Evolutionary conservation across 1,140 invertebrate genomes (phyloP).

Genomic region (Phenacoccus solenopsis): DNA sequence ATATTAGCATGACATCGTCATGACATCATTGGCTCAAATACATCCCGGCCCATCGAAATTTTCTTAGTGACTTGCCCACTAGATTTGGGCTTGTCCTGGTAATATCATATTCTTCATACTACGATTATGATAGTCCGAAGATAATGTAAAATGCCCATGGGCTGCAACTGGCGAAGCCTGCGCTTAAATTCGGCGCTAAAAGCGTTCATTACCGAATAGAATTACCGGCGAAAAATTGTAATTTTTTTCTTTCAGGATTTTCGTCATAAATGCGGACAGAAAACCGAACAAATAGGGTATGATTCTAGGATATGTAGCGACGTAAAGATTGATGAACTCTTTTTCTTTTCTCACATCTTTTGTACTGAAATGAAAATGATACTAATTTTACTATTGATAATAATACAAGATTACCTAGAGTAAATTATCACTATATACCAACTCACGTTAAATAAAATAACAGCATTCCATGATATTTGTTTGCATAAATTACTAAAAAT

Average conservation of each 20-base stretch:
- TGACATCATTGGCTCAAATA: too few species aligned
- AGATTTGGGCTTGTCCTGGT: too few species aligned
- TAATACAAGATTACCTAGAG: background rate
- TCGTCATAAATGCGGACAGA: conserved; percentile 31
- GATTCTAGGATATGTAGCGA: conserved; percentile 31
- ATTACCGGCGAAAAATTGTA: conserved; percentile 30
- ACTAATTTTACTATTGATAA: background rate
- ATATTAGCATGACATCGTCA: too few species aligned
- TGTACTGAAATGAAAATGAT: too few species aligned
- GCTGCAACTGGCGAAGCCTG: too few species aligned
- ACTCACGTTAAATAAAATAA: conserved; percentile 11
- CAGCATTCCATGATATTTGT: conserved; percentile 11
- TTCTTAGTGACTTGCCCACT: too few species aligned
- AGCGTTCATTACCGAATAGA: too few species aligned
- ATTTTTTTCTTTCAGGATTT: conserved; percentile 24
- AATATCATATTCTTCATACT: too few species aligned
- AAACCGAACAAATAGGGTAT: conserved; percentile 36
- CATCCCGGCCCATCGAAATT: too few species aligned
- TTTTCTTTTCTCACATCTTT: conserved; percentile 15
- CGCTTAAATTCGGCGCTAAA: too few species aligned
- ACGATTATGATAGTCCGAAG: too few species aligned
- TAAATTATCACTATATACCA: background rate
- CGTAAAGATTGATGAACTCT: conserved; percentile 31
- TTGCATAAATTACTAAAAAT: background rate
- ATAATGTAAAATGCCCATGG: too few species aligned